Evolutionary conservation across 2,888 invertebrate genomes (phyloP), one percentile per base, ranked within the genome.

Genomic region (Carcina quercana): DNA sequence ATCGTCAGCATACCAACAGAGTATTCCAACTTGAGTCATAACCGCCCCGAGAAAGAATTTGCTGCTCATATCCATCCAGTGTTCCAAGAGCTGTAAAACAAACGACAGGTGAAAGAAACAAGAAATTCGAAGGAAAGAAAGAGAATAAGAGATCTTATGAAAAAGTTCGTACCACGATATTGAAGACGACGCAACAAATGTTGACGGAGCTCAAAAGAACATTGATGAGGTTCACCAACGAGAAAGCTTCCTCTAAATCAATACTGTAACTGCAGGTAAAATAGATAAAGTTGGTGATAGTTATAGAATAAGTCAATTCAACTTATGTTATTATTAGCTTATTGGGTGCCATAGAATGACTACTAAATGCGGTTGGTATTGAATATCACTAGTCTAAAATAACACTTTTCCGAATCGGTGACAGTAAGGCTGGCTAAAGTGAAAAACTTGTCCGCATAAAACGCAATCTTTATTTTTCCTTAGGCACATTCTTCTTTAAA

Each of bases 1-100:
- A 27, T 79, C 76, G 38, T 78, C 73, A 20, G 76, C 74, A 30
- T 72, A 79, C 74, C 70, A 78, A 35, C 76, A 76, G 13, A 79
- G 53, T 29, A 79, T 68, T 7, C 71, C 73, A 45, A 74, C 72
- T 52, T 76, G 72, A 25, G 73, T 72, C 37, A 79, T 36, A 4
- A 64, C 69, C 4, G 75, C 67, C 7, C 65, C 65, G 17, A 74
- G 49, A 45, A 68, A 79, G 33, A 79, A 66, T 41, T 80, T 78
- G 51, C 74, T 75, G 43, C 70, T 71, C 53, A 75, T 59, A 36
- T 65, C 68, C 63, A 72, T 62, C 63, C 68, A 64, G 1, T 72
- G 64, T 36, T 75, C 71, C 30, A 75, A 44, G 35, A 78, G 64
- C 78, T 73, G 30, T 17, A 53, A 48, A 44, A 38, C 25, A 41